Evolutionary conservation across 2,113 vertebrate genomes (phyloP), one percentile per base, ranked within the genome.

Genomic region (Hydropotes inermis): DNA sequence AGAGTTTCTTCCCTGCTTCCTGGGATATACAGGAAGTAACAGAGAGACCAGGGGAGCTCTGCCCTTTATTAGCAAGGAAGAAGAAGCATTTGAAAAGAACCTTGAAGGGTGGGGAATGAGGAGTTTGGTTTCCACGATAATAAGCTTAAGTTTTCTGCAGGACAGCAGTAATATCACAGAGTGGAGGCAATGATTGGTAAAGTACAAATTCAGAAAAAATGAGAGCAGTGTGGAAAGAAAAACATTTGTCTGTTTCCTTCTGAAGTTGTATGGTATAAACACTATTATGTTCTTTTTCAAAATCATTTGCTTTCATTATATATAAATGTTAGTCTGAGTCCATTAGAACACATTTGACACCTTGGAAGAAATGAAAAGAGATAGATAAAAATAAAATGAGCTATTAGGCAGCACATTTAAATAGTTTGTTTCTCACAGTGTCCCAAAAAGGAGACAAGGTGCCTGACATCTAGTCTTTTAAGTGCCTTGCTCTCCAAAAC

Each of bases 381-480:
- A 85, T 13, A 89, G 39, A 91, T 89, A 97, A 95, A 95, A 89
- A 61, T 76, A 97, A 94, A 98, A 97, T 92, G 47, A 96, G n/a
- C 36, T 97, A 84, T 11, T 57, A 86, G 55, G 23, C 27, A 94
- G 36, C 33, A 90, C 36, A 54, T 96, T 92, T 96, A 98, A 88
- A 87, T 89, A 28, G 76, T 88, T 93, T 91, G 82, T 61, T 98
- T 98, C 95, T 96, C 64, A 94, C 17, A 90, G 25, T 87, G 23
- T 97, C 79, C 86, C 25, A 43, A 61, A 47, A 58, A 95, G 47
- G 83, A 98, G 95, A 36, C 23, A 96, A 83, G 70, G 55, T 81
- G 30, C 95, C 89, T 86, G 94, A 93, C 85, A 95, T 79, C n/a
- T 45, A 96, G 79, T 93, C 58, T 98, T 95, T 97, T 87, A 96